Evolutionary conservation across 1,140 invertebrate genomes (phyloP).

Genomic region (Penaeus japonicus): DNA sequence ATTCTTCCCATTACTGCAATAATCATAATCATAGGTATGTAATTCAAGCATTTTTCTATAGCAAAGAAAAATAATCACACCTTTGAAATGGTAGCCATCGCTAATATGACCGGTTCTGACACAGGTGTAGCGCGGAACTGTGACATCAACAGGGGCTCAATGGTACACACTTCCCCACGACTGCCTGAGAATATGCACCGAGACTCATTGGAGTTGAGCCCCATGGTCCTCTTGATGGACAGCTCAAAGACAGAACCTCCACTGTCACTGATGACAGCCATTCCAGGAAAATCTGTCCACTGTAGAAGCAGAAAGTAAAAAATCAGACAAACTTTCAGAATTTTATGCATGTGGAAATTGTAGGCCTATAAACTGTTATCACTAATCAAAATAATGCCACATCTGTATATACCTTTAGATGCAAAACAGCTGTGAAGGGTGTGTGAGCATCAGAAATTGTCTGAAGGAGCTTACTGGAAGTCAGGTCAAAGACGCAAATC

Average conservation of each 20-base stretch:
- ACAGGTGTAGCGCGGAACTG: conserved; percentile 76
- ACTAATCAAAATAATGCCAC: neutral
- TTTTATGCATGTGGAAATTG: too few species aligned
- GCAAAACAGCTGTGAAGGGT: conserved; percentile 84
- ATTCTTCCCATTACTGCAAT: too few species aligned
- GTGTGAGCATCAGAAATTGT: conserved; percentile 86
- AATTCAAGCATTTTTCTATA: neutral
- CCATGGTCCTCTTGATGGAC: conserved; percentile 87
- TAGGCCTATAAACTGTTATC: too few species aligned
- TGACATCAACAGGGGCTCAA: conserved; percentile 80
- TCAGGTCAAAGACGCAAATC: conserved; percentile 83
- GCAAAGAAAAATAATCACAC: conserved; percentile 60
- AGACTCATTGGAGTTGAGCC: conserved; percentile 89
- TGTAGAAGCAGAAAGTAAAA: conserved; percentile 62
- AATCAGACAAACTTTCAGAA: neutral
- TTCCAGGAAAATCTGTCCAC: conserved; percentile 78
- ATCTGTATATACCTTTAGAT: conserved; percentile 73
- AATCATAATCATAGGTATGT: neutral
- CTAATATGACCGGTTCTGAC: conserved; percentile 80
- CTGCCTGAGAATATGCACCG: conserved; percentile 72
- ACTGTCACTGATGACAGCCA: conserved; percentile 90
- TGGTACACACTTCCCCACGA: conserved; percentile 90
- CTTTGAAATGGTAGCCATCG: conserved; percentile 92
- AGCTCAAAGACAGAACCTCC: conserved; percentile 98
- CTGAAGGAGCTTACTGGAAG: conserved; percentile 78